phyloP scores from a whole-genome alignment of 2,888 invertebrate species.

The Tupiocoris notatus region DNA sequence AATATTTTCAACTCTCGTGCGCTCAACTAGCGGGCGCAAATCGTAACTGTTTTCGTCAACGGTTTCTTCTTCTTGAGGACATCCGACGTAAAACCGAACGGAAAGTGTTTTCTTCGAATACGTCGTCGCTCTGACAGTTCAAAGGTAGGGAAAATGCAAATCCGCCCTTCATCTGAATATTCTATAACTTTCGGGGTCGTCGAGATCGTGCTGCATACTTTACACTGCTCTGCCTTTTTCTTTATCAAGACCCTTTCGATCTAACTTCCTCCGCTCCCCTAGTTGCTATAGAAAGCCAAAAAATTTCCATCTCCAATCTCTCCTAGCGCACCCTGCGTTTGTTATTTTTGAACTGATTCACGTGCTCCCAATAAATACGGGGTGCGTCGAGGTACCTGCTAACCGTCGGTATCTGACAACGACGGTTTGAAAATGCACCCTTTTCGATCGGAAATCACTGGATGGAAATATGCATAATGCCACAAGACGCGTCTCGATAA shows the following conservation, averaged over 20 bases:
- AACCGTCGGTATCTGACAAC: neutral
- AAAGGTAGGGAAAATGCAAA: neutral
- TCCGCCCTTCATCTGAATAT: slow-evolving; percentile 25
- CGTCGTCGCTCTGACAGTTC: neutral
- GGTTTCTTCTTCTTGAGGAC: neutral
- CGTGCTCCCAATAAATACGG: neutral
- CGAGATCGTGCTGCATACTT: slow-evolving; percentile 19
- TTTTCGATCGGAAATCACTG: neutral
- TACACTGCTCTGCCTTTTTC: neutral
- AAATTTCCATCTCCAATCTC: neutral
- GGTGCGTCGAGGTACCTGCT: neutral
- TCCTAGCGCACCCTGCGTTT: neutral
- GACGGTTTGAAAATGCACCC: neutral
- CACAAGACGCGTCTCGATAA: too few species aligned
- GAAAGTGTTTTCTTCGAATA: neutral
- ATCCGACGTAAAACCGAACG: neutral
- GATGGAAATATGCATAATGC: too few species aligned
- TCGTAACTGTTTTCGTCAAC: neutral
- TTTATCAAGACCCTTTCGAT: neutral
- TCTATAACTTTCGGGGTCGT: slow-evolving; percentile 1
- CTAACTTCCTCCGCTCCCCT: neutral
- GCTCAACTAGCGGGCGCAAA: too few species aligned
- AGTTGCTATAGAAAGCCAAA: neutral
- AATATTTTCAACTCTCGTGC: too few species aligned
- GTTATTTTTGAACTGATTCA: neutral